Conservation (phyloP, 92 coral and sea anemone species). For the Zoanthus solanderi region DNA sequence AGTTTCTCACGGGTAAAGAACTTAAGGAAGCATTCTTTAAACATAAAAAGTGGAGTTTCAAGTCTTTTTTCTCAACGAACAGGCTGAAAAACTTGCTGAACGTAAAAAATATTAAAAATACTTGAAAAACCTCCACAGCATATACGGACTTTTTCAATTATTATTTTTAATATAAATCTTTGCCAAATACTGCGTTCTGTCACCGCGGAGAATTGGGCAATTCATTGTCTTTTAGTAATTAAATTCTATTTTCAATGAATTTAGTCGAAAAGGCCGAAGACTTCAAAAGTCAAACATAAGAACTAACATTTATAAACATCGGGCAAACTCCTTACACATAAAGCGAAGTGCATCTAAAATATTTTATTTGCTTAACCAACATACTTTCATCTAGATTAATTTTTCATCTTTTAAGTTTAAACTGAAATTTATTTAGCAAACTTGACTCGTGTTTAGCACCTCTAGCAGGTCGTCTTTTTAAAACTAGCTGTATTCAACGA, state of each 20-base stretch:
- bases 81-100: too few relatives aligned
- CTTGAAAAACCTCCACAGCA: too few relatives aligned
- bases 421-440: neutral
- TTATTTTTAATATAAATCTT: neutral
- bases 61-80: neutral
- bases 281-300: slow-evolving; percentile 60
- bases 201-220: neutral
- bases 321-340: slow-evolving; percentile 35
- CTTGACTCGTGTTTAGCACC: neutral
- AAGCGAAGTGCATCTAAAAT: slow-evolving; percentile 20
- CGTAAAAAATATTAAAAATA: too few relatives aligned
- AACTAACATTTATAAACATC: slow-evolving; percentile 50
- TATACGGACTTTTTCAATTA: too few relatives aligned
- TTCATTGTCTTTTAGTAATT: slow-evolving; percentile 29
- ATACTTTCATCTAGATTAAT: neutral
- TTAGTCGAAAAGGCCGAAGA: slow-evolving; percentile 27
- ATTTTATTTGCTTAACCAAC: slow-evolving; percentile 3
- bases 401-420: neutral
- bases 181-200: neutral
- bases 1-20: slow-evolving; percentile 34
- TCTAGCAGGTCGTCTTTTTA: neutral
- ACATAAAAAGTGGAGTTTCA: neutral
- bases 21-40: neutral
- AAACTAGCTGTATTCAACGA: neutral
- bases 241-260: neutral